These are phyloP conservation scores for Osmerus mordax DNA, from an alignment of 2,113 vertebrate genomes.

Conservation along the genomic window DNA sequence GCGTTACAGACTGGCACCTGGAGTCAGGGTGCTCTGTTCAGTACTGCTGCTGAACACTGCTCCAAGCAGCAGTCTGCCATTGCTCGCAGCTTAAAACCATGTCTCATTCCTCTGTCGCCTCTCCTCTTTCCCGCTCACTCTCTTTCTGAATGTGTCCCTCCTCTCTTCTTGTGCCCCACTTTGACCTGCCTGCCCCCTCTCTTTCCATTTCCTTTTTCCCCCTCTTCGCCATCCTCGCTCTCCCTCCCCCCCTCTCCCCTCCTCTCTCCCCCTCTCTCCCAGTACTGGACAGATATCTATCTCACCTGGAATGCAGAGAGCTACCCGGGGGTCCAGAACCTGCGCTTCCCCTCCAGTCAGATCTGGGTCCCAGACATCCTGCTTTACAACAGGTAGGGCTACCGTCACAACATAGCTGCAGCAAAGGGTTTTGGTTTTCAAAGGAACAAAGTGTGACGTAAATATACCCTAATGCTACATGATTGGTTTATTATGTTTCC, in stretches of 20 bases:
- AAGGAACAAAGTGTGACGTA: too few species aligned
- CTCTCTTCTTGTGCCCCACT: too few species aligned
- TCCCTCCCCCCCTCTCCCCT: not conserved
- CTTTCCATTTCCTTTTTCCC: not conserved
- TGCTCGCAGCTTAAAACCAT: too few species aligned
- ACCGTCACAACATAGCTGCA: too few species aligned
- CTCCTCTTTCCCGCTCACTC: not conserved
- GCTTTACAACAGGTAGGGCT: slow-evolving; percentile 85
- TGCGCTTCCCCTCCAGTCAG: slow-evolving; percentile 81
- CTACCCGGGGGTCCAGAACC: slow-evolving; percentile 82
- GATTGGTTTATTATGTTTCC: too few species aligned
- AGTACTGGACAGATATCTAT: slow-evolving; percentile 84
- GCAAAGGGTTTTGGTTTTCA: too few species aligned
- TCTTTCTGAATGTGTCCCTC: not conserved
- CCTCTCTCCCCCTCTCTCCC: not conserved
- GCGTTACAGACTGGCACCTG: too few species aligned
- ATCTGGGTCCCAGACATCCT: slow-evolving; percentile 90
- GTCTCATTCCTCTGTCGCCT: not conserved
- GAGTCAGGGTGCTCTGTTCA: too few species aligned
- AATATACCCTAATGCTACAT: too few species aligned
- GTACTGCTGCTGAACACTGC: too few species aligned
- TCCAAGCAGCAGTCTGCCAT: too few species aligned
- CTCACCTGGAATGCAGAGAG: slow-evolving; percentile 81
- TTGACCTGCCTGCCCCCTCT: not conserved
- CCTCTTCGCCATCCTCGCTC: not conserved